These are phyloP conservation scores for Nomada ruficornis DNA, from an alignment of 2,888 invertebrate species.

Conservation along the genomic window DNA sequence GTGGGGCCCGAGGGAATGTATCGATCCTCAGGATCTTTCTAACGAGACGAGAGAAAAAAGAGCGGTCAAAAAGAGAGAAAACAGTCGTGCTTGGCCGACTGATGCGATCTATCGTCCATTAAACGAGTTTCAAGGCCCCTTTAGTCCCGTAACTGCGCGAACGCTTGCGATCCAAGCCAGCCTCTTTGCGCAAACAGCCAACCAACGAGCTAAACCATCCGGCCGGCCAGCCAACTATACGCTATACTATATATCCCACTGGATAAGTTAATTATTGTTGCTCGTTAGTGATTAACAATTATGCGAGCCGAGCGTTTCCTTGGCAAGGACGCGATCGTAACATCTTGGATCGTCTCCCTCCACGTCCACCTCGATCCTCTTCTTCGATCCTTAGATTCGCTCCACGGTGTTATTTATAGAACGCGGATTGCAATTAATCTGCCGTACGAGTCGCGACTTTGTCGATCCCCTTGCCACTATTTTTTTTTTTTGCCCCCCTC, in stretches of 20 bases:
- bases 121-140: conserved; percentile 77
- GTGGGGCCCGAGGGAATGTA: conserved; percentile 39
- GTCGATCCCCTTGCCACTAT: neutral
- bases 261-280: conserved; percentile 81
- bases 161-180: conserved; percentile 55
- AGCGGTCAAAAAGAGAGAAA: conserved; percentile 42
- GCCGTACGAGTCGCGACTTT: conserved; percentile 38
- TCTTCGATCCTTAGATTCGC: conserved; percentile 29
- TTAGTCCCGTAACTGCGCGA: conserved; percentile 61
- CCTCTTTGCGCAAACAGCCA: conserved; percentile 72
- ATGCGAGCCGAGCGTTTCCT: conserved; percentile 77
- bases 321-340: conserved; percentile 76
- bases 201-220: conserved; percentile 34
- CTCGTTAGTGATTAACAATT: conserved; percentile 81
- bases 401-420: conserved; percentile 49
- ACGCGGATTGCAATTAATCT: conserved; percentile 47
- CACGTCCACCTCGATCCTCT: conserved; percentile 38
- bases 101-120: conserved; percentile 80
- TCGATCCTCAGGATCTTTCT: conserved; percentile 59
- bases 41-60: conserved; percentile 51
- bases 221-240: neutral
- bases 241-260: conserved; percentile 53
- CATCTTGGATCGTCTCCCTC: conserved; percentile 53
- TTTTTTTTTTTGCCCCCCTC: neutral
- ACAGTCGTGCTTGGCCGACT: conserved; percentile 64